A percentile compares a stretch with the other conserved stretches of the same genome.
These are phyloP conservation scores for Ailurus styani DNA, from an alignment of 2,113 vertebrate genomes.

Conservation along the genomic window DNA sequence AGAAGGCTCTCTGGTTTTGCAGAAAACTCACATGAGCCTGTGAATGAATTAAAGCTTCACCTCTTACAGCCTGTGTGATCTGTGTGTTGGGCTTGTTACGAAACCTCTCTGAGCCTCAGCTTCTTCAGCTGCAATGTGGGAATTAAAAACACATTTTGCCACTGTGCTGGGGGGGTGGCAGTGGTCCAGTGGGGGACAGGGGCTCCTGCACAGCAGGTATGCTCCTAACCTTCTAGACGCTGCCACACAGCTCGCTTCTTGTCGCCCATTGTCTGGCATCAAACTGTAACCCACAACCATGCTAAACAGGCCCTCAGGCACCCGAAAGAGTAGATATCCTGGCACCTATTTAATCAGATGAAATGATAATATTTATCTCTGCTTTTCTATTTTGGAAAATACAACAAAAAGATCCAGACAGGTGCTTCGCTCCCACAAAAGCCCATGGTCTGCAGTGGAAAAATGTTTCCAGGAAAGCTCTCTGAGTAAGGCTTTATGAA, in stretches of 20 bases:
- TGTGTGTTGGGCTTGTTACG: neutral
- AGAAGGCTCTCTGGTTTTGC: neutral
- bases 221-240: neutral
- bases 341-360: constrained; percentile 54
- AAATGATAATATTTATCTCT: constrained; percentile 38
- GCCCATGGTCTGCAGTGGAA: neutral
- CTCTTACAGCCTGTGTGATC: neutral
- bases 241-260: neutral
- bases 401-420: constrained; percentile 34
- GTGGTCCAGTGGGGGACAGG: fast-evolving
- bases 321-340: constrained; percentile 6
- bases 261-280: neutral
- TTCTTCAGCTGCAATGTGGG: neutral
- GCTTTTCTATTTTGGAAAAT: constrained; percentile 10
- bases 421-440: constrained; percentile 31
- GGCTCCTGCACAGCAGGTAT: neutral
- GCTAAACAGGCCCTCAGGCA: neutral
- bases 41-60: neutral
- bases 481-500: neutral
- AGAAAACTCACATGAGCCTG: neutral
- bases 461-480: neutral
- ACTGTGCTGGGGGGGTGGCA: fast-evolving
- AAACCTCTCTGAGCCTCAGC: neutral
- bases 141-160: neutral
- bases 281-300: neutral